These are phyloP conservation scores for Pseudolycoriella hygida DNA, from an alignment of 2,888 invertebrate species.

Conservation along the genomic window DNA sequence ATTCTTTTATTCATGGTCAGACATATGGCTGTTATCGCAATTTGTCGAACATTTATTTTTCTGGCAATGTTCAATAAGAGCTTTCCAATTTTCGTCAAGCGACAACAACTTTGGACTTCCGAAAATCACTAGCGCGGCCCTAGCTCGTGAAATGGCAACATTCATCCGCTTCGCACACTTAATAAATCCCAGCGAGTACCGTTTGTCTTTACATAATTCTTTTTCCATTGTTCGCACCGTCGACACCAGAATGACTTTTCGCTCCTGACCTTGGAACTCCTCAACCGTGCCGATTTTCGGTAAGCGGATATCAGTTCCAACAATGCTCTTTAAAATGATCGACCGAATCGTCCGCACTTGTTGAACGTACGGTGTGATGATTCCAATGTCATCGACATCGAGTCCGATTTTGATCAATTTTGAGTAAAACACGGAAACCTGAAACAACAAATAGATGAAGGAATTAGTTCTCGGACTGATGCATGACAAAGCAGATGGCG, in stretches of 20 bases:
- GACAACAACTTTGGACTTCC: neutral
- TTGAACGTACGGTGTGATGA: conserved; percentile 82
- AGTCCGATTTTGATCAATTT: conserved; percentile 50
- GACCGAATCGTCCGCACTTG: conserved; percentile 45
- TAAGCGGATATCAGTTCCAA: no score
- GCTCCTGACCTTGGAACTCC: conserved; percentile 74
- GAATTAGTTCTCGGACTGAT: no score
- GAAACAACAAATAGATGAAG: conserved; percentile 1
- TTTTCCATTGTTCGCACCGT: conserved; percentile 39
- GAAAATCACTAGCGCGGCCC: conserved; percentile 17
- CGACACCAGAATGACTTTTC: conserved; percentile 52
- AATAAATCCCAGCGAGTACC: conserved; percentile 51
- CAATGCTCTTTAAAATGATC: no score
- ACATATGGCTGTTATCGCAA: no score
- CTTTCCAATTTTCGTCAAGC: neutral
- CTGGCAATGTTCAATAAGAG: neutral
- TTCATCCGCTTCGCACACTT: conserved; percentile 64
- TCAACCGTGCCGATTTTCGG: conserved; percentile 68
- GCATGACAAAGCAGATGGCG: no score
- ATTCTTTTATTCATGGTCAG: no score
- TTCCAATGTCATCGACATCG: conserved; percentile 43
- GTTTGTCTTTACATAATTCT: conserved; percentile 29
- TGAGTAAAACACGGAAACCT: conserved; percentile 35
- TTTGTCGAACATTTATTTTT: neutral
- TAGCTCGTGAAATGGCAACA: conserved; percentile 74